Conservation (phyloP, 2,888 invertebrate genomes). For the Cephus sareptanus region DNA sequence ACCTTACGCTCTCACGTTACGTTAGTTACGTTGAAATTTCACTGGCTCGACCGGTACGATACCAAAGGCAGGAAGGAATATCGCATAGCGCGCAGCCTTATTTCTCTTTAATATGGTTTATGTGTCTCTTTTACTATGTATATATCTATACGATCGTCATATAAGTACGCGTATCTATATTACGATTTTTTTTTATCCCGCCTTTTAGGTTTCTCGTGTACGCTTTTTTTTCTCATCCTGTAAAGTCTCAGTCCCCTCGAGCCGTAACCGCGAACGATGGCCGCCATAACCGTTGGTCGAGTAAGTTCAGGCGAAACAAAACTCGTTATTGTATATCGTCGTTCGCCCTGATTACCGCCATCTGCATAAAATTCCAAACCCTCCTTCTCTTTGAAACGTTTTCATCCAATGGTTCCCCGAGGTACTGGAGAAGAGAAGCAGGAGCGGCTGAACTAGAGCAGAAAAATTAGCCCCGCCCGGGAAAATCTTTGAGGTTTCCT, state of each 20-base stretch:
- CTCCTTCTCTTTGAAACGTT: not conserved
- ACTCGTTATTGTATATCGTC: not conserved
- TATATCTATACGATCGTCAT: not conserved
- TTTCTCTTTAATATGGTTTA: not conserved
- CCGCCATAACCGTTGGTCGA: not conserved
- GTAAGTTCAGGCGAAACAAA: not conserved
- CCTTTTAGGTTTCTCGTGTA: not conserved
- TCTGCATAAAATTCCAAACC: not conserved
- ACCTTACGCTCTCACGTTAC: not conserved
- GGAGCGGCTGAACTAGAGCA: not conserved
- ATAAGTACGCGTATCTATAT: not conserved
- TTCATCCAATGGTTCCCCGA: not conserved
- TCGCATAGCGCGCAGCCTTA: not conserved
- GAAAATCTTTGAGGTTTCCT: not conserved
- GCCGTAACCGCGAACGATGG: not conserved
- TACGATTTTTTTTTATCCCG: not conserved
- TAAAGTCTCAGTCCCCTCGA: not conserved
- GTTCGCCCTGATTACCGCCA: not conserved
- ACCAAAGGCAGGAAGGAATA: constrained; percentile 13
- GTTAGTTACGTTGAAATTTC: constrained; percentile 33
- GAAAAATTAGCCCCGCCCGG: not conserved
- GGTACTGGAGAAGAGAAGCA: not conserved
- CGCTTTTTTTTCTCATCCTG: not conserved
- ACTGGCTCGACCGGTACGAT: constrained; percentile 22
- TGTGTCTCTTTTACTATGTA: not conserved